These are phyloP conservation scores for Chunga burmeisteri DNA, from an alignment of 2,113 vertebrate genomes.

Conservation along the genomic window DNA sequence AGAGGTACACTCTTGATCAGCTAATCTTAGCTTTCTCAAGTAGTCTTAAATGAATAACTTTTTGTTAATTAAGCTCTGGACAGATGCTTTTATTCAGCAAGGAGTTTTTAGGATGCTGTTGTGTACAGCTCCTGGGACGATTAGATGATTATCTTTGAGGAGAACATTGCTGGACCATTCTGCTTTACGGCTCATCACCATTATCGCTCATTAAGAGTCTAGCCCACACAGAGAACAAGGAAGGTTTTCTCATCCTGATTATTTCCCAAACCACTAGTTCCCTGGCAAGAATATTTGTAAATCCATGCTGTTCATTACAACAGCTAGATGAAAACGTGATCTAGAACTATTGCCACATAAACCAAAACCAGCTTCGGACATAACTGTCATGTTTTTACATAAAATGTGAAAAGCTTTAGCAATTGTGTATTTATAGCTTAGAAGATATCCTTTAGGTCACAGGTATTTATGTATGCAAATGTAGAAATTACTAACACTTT, in stretches of 20 bases:
- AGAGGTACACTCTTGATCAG: neutral
- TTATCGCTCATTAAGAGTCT: neutral
- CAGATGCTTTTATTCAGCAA: neutral
- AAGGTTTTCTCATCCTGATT: neutral
- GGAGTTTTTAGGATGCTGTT: neutral
- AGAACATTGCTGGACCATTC: neutral
- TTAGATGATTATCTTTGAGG: neutral
- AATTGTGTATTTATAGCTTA: neutral
- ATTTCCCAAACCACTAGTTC: neutral
- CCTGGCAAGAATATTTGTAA: neutral
- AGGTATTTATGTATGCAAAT: neutral
- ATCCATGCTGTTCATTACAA: neutral
- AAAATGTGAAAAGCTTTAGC: neutral
- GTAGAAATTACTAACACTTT: neutral
- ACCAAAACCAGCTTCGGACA: neutral
- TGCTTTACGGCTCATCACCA: constrained; percentile 6
- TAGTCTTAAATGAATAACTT: neutral
- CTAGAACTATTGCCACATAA: neutral
- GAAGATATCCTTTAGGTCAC: neutral
- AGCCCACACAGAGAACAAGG: neutral
- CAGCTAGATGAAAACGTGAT: neutral
- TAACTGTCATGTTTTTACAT: accelerated
- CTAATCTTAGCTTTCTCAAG: neutral
- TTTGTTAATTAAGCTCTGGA: neutral
- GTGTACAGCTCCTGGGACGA: neutral